Conservation (phyloP, 2,888 invertebrate genomes). For the Aphelenchoides bicaudatus region DNA sequence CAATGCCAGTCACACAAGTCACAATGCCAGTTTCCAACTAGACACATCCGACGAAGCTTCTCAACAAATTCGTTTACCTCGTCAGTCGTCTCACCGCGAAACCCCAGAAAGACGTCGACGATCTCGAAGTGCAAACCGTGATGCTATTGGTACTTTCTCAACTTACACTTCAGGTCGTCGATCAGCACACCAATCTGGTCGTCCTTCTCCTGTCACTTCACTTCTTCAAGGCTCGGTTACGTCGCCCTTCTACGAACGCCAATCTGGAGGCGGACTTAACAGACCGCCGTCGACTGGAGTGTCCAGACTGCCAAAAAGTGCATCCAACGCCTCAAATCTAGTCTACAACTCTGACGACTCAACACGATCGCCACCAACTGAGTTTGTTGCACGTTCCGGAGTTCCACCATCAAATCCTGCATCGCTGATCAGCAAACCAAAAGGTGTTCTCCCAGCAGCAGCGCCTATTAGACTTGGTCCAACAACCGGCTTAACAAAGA, state of each 20-base stretch:
- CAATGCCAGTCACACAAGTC: background rate
- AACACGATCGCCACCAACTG: background rate
- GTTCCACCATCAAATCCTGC: constrained; percentile 4
- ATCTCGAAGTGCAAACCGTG: constrained; percentile 12
- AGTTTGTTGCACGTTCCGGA: constrained; percentile 6
- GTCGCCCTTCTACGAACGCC: background rate
- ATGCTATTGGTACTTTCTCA: background rate
- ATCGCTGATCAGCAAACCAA: too few relatives aligned
- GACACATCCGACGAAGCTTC: too few relatives aligned
- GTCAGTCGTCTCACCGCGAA: background rate
- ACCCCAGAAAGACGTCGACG: background rate
- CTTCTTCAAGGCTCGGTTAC: constrained; percentile 7
- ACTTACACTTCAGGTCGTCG: background rate
- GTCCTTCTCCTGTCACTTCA: constrained; percentile 6
- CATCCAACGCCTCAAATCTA: background rate
- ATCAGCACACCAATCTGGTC: constrained; percentile 6
- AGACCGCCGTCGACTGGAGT: too few relatives aligned
- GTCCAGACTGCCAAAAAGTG: background rate
- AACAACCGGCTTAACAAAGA: too few relatives aligned
- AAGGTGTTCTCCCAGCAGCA: too few relatives aligned
- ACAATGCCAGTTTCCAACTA: too few relatives aligned
- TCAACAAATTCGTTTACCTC: too few relatives aligned
- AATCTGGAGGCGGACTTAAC: background rate
- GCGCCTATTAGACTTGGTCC: too few relatives aligned
- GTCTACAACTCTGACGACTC: background rate